Base-by-base conservation (phyloP, 2,888 invertebrate species). In the Campoplex nolae region DNA sequence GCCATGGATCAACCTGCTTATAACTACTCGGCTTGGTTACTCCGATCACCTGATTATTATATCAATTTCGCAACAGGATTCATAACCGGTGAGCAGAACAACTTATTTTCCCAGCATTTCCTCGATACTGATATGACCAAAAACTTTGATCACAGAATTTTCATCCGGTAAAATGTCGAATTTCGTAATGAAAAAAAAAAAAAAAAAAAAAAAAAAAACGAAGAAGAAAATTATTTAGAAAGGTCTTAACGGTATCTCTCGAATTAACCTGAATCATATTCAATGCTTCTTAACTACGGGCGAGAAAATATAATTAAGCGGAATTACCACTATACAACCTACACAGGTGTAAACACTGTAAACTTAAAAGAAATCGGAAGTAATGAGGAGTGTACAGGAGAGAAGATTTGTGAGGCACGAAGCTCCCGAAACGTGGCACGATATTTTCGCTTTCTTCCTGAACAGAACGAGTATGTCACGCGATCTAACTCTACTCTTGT, bases 401-500 rank as follows among this genome's bases (percentile, higher is more conserved):
- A n/a, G 28, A 74, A 70, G 76, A 83, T 70, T 83, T 76, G 76
- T 76, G 83, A 70, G 70, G 83, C 83, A 76, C 76, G 83, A 76
- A 76, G 70, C 83, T 70, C 56, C 82, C 75, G 82, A 82, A 82
- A 82, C 82, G 75, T 68, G 75, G 58, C 54, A 54, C 32, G 18
- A n/a, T n/a, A 56, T 68, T 83, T 83, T 83, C 83, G 70, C 76
- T 83, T 83, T 83, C 83, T 83, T 83, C 70, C 83, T 76, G 83
- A 70, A 70, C 76, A 68, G 35, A 82, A 68, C 42, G 82, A 81
- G 54, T 75, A n/a, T 83, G 83, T 76, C 83, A 83, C 83, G 83
- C 83, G 83, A 76, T 76, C 76, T 35, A 48, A 71, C 32, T 11
- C 32, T 11, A 13, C 70, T 79, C 28, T 54, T 7, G 28, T 54